Percentiles rank a stretch among this genome's conserved stretches.
Conservation (phyloP, 1,140 invertebrate species). For the Vanessa atalanta region DNA sequence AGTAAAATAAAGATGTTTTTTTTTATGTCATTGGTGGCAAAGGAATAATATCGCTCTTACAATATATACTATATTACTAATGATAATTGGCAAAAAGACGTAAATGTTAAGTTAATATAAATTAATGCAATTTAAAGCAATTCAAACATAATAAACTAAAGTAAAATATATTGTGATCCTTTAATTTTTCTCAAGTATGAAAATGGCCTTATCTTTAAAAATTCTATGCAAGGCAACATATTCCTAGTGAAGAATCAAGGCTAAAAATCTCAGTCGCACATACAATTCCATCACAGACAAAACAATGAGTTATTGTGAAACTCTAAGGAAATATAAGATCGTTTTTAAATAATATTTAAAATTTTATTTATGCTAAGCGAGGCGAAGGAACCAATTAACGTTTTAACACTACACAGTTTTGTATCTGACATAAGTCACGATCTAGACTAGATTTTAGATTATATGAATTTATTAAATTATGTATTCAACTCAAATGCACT, state of each 20-base stretch:
- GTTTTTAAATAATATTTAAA: too few relatives aligned
- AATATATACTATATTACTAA: too few relatives aligned
- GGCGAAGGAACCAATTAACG: background rate
- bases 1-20: too few relatives aligned
- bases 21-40: too few relatives aligned
- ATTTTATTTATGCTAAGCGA: background rate
- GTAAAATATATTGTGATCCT: background rate
- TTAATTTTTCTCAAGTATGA: background rate
- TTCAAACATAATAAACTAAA: background rate
- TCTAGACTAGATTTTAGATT: background rate
- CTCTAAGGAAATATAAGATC: too few relatives aligned
- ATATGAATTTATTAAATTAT: background rate
- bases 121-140: too few relatives aligned
- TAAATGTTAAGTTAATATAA: too few relatives aligned
- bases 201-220: background rate
- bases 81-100: too few relatives aligned
- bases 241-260: background rate
- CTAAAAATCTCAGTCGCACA: background rate
- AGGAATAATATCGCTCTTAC: too few relatives aligned
- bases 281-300: background rate
- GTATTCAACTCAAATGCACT: constrained; percentile 7
- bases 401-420: background rate
- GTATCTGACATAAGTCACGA: background rate
- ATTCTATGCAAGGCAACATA: background rate
- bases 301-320: too few relatives aligned